These are phyloP conservation scores for Neoaliturus tenellus DNA, from an alignment of 2,888 invertebrate genomes.

Conservation along the genomic window DNA sequence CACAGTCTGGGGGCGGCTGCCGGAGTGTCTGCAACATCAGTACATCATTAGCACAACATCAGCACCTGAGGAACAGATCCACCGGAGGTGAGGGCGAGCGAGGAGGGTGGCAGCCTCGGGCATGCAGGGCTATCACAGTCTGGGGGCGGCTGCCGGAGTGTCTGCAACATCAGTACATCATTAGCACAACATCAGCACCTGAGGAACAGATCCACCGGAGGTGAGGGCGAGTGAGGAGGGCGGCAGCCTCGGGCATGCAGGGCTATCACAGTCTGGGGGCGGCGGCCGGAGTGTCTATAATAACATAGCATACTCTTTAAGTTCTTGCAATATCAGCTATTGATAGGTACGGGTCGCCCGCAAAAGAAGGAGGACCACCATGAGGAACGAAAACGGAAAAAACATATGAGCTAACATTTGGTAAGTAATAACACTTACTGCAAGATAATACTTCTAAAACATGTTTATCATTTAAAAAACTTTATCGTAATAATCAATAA, in stretches of 20 bases:
- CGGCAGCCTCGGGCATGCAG: constrained; percentile 26
- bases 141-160: not conserved
- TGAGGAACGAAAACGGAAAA: too few species aligned
- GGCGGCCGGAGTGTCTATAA: not conserved
- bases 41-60: too few species aligned
- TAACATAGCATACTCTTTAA: too few species aligned
- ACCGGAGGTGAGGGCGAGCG: not conserved
- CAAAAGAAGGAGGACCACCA: too few species aligned
- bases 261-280: constrained; percentile 34
- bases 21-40: constrained; percentile 1
- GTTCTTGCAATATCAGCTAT: too few species aligned
- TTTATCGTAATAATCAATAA: too few species aligned
- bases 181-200: too few species aligned
- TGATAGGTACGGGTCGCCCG: too few species aligned
- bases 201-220: constrained; percentile 21
- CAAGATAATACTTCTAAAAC: too few species aligned
- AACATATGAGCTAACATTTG: too few species aligned
- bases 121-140: constrained; percentile 30
- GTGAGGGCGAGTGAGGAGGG: not conserved
- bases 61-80: constrained; percentile 18
- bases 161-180: not conserved
- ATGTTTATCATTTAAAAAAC: too few species aligned
- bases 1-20: constrained; percentile 20
- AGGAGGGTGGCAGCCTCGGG: constrained; percentile 20
- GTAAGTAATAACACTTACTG: too few species aligned